Conservation (phyloP, 2,113 vertebrate species). For the Vulpes ferrilata region DNA sequence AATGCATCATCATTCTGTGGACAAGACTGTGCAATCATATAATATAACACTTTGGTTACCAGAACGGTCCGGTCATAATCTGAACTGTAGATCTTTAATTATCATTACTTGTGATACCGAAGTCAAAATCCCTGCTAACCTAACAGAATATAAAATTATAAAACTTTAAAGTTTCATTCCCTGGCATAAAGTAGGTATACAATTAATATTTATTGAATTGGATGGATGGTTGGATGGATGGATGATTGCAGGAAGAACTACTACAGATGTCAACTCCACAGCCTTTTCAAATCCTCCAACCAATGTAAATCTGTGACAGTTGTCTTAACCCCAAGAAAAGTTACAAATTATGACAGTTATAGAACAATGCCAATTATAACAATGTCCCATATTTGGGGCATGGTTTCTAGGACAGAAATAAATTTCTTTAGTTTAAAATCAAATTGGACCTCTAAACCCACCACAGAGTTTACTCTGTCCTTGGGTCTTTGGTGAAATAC, state of each 20-base stretch:
- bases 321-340: neutral
- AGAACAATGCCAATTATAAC: neutral
- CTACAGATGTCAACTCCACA: neutral
- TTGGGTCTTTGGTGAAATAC: neutral
- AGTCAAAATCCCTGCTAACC: neutral
- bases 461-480: neutral
- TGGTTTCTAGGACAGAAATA: neutral
- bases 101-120: neutral
- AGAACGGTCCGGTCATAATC: neutral
- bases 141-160: conserved; percentile 24
- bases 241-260: neutral
- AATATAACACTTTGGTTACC: neutral
- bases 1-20: neutral
- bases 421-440: conserved; percentile 22
- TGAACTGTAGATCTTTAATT: neutral
- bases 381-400: neutral
- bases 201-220: neutral
- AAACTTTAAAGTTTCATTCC: conserved; percentile 28
- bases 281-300: neutral
- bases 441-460: neutral
- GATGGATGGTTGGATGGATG: neutral
- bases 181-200: neutral
- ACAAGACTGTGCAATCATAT: neutral
- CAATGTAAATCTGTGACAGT: neutral
- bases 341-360: neutral